Conservation (phyloP, 2,888 invertebrate genomes). For the Isotomurus palustris region DNA sequence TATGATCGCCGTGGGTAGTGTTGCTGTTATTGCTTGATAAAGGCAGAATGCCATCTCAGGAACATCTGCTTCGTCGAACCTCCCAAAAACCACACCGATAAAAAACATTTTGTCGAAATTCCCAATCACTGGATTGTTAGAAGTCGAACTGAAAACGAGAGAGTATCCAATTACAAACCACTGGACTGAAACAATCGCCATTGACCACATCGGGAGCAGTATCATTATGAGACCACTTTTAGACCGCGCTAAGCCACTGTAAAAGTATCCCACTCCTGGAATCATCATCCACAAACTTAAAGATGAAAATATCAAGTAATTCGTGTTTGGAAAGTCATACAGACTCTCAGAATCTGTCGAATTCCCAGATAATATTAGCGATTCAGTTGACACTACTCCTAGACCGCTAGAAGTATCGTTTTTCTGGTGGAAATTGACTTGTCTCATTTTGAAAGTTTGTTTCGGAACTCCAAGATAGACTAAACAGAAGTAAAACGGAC, state of each 20-base stretch:
- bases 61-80: not conserved
- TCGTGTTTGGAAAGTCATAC: not conserved
- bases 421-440: no score
- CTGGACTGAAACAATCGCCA: slow-evolving; percentile 7
- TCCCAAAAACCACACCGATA: not conserved
- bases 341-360: no score
- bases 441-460: no score
- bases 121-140: not conserved
- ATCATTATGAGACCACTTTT: slow-evolving; percentile 12
- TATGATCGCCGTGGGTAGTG: not conserved
- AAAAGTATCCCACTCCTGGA: slow-evolving; percentile 14
- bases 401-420: no score
- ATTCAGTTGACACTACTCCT: no score
- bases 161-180: slow-evolving; percentile 19
- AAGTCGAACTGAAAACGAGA: slow-evolving; percentile 8
- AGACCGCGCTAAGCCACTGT: slow-evolving; percentile 9
- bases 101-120: slow-evolving; percentile 5
- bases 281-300: slow-evolving; percentile 14
- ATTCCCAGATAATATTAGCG: no score
- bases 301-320: not conserved
- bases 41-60: slow-evolving; percentile 6
- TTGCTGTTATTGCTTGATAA: slow-evolving; percentile 6
- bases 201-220: slow-evolving; percentile 11
- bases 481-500: no score
- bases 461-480: no score